A percentile compares a stretch with the other conserved stretches of the same genome.
phyloP scores from a whole-genome alignment of 2,888 invertebrate genomes.

The Panzeria rudis region DNA sequence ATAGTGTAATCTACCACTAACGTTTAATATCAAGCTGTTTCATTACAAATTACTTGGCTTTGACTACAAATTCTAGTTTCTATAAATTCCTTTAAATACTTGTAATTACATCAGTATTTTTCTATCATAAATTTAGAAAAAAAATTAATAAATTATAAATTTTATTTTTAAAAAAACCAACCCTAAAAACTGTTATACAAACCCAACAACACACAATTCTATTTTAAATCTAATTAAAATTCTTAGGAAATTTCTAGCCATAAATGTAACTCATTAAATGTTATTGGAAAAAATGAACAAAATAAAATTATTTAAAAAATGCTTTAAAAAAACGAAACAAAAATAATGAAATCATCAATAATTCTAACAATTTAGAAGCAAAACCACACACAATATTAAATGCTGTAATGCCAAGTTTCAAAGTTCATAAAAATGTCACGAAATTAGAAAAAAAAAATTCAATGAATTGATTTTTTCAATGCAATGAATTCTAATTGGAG shows the following conservation, averaged over 20 bases:
- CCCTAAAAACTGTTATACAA: constrained; percentile 2
- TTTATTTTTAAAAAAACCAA: neutral
- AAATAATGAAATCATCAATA: constrained; percentile 48
- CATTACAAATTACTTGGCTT: neutral
- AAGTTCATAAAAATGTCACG: constrained; percentile 17
- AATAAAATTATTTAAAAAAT: neutral
- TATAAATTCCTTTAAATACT: neutral
- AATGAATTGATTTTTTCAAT: constrained; percentile 29
- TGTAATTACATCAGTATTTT: neutral
- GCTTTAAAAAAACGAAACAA: neutral
- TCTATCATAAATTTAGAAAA: neutral
- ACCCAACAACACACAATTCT: neutral
- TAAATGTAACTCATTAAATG: constrained; percentile 7
- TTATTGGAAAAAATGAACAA: constrained; percentile 29
- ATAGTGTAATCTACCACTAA: no score
- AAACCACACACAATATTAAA: neutral
- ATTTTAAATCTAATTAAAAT: constrained; percentile 34
- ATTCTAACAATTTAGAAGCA: constrained; percentile 34
- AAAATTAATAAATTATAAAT: constrained; percentile 8
- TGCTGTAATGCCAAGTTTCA: constrained; percentile 34
- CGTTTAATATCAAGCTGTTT: no score
- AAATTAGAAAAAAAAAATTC: constrained; percentile 21
- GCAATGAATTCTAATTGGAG: constrained; percentile 14
- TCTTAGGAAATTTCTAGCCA: constrained; percentile 1
- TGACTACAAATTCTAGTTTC: neutral